These are phyloP conservation scores for Drosophila prolongata DNA, from an alignment of 2,888 invertebrate species.

Conservation along the genomic window DNA sequence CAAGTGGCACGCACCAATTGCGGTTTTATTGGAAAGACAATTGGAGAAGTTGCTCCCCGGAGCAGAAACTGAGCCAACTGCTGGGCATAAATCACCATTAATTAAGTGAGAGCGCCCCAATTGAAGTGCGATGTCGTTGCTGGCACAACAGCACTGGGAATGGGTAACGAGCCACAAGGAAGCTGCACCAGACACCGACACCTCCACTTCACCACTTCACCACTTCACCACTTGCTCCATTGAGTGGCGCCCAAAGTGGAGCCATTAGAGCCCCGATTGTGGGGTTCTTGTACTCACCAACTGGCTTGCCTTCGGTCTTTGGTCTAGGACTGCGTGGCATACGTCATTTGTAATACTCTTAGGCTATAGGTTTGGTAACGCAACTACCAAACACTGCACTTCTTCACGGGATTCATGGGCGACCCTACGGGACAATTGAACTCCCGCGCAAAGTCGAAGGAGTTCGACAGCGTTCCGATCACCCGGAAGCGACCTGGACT, in stretches of 20 bases:
- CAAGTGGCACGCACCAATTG: constrained; percentile 35
- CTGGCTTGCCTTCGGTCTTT: constrained; percentile 34
- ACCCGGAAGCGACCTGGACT: constrained; percentile 93
- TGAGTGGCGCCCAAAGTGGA: constrained; percentile 48
- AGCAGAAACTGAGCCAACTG: constrained; percentile 34
- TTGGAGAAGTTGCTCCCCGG: constrained; percentile 52
- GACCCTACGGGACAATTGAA: constrained; percentile 89
- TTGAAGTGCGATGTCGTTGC: constrained; percentile 65
- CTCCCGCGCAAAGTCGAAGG: constrained; percentile 90
- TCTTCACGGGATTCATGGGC: constrained; percentile 91
- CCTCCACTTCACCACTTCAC: not conserved
- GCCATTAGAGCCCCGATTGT: constrained; percentile 34
- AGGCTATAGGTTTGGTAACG: constrained; percentile 24
- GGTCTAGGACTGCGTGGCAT: constrained; percentile 35
- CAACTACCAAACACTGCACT: constrained; percentile 91
- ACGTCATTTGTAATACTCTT: constrained; percentile 59
- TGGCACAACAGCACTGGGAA: constrained; percentile 54
- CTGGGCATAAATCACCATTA: constrained; percentile 74
- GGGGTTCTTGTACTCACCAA: constrained; percentile 47
- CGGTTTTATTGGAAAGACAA: constrained; percentile 55
- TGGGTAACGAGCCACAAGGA: constrained; percentile 23
- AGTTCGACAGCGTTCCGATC: constrained; percentile 91
- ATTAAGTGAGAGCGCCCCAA: constrained; percentile 60
- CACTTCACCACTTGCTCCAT: constrained; percentile 18
- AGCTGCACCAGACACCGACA: constrained; percentile 16